Percentiles rank a stretch among this genome's conserved stretches.
These are phyloP conservation scores for Pogonognathellus flavescens DNA, from an alignment of 1,140 invertebrate species.

Conservation along the genomic window DNA sequence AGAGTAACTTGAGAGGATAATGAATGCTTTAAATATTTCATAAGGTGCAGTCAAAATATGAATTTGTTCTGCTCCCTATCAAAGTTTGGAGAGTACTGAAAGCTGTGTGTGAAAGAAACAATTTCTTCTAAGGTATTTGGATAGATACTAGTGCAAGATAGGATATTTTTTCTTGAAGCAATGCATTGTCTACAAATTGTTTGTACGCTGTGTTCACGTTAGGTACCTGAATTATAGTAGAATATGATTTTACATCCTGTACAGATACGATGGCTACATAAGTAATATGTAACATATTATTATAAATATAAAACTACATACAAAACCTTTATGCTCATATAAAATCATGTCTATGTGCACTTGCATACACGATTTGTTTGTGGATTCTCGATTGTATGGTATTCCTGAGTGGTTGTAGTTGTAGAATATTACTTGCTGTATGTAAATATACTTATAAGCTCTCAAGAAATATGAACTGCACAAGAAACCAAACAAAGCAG, in stretches of 20 bases:
- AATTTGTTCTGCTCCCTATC: constrained; percentile 23
- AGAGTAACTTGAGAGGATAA: too few species aligned
- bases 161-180: constrained; percentile 16
- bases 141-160: constrained; percentile 38
- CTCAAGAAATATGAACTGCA: too few species aligned
- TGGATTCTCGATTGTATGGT: too few species aligned
- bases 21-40: too few species aligned
- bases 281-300: constrained; percentile 5
- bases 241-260: constrained; percentile 47
- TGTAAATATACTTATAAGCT: too few species aligned
- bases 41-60: neutral
- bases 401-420: too few species aligned
- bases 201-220: constrained; percentile 13
- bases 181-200: constrained; percentile 38
- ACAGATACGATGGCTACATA: neutral
- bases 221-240: constrained; percentile 29
- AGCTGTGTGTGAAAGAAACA: constrained; percentile 18
- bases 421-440: too few species aligned
- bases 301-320: too few species aligned
- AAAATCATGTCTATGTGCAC: too few species aligned
- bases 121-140: constrained; percentile 39
- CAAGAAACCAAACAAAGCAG: too few species aligned
- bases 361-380: too few species aligned
- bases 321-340: too few species aligned
- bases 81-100: constrained; percentile 33